These are phyloP conservation scores for Heliconius eleuchia DNA, from an alignment of 1,140 invertebrate species.

Conservation along the genomic window DNA sequence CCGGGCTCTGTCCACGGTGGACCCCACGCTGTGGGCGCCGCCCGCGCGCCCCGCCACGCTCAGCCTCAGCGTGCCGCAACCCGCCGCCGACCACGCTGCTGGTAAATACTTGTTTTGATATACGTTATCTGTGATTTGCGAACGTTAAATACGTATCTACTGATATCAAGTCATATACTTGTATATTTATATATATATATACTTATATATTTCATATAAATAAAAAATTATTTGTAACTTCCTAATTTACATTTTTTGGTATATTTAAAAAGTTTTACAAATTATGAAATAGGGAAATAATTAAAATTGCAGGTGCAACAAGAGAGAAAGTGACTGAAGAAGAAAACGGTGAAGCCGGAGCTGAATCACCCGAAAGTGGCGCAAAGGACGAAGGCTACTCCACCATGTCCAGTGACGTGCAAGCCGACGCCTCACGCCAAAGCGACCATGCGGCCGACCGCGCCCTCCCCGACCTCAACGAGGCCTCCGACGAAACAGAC, in stretches of 20 bases:
- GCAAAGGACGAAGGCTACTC: slow-evolving; percentile 94
- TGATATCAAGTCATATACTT: too few relatives aligned
- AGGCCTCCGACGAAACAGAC: slow-evolving; percentile 87
- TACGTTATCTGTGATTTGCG: too few relatives aligned
- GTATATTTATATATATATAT: too few relatives aligned
- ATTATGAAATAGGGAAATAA: background rate
- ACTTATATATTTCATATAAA: too few relatives aligned
- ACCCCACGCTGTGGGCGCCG: slow-evolving; percentile 84
- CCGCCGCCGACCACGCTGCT: slow-evolving; percentile 50
- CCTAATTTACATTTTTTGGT: too few relatives aligned
- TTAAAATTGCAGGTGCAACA: slow-evolving; percentile 52
- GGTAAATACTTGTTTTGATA: background rate
- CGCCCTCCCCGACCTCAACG: slow-evolving; percentile 86
- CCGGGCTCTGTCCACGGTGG: slow-evolving; percentile 82
- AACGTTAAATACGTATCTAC: too few relatives aligned
- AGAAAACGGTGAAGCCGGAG: slow-evolving; percentile 79
- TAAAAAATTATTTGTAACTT: too few relatives aligned
- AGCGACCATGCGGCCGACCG: slow-evolving; percentile 81
- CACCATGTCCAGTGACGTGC: slow-evolving; percentile 94
- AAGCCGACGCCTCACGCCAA: slow-evolving; percentile 84
- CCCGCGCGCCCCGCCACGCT: slow-evolving; percentile 84
- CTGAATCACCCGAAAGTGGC: slow-evolving; percentile 87
- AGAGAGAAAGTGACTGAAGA: slow-evolving; percentile 77
- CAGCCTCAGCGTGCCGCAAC: slow-evolving; percentile 83
- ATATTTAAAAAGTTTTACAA: background rate